Evolutionary conservation across 2,113 vertebrate genomes (phyloP).

Genomic region (Ammodytes dubius): DNA sequence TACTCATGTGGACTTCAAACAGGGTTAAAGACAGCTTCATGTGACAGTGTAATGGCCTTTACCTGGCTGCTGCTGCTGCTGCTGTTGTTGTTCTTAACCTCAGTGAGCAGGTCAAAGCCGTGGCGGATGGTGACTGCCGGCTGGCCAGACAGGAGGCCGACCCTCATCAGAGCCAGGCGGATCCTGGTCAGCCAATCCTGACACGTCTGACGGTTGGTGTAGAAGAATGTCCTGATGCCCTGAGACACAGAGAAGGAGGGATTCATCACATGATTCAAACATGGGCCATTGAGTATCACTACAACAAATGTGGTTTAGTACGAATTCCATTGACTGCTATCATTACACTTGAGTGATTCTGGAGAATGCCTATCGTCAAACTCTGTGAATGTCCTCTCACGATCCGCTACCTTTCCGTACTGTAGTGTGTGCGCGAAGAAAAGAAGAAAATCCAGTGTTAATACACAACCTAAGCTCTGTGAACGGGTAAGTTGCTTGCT

Average conservation of each 20-base stretch:
- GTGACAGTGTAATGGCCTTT: neutral
- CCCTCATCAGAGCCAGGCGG: conserved; percentile 96
- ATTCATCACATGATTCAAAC: neutral
- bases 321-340: neutral
- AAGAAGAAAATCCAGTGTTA: too few relatives aligned
- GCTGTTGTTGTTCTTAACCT: conserved; percentile 93
- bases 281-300: neutral
- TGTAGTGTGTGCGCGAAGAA: too few relatives aligned
- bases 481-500: too few relatives aligned
- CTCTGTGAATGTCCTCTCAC: too few relatives aligned
- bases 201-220: conserved; percentile 97
- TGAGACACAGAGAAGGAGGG: conserved; percentile 50
- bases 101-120: conserved; percentile 95
- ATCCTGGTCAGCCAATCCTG: conserved; percentile 98
- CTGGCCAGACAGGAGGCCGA: conserved; percentile 96
- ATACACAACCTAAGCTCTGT: too few relatives aligned
- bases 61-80: conserved; percentile 90
- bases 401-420: too few relatives aligned
- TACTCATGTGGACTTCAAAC: too few relatives aligned
- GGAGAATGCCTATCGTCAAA: neutral
- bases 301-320: neutral
- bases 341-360: too few relatives aligned
- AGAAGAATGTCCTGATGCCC: conserved; percentile 98
- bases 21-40: neutral
- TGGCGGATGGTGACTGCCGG: conserved; percentile 97